These are phyloP conservation scores for Cryptophagus acutangulus DNA, from an alignment of 2,888 invertebrate genomes.

Conservation along the genomic window DNA sequence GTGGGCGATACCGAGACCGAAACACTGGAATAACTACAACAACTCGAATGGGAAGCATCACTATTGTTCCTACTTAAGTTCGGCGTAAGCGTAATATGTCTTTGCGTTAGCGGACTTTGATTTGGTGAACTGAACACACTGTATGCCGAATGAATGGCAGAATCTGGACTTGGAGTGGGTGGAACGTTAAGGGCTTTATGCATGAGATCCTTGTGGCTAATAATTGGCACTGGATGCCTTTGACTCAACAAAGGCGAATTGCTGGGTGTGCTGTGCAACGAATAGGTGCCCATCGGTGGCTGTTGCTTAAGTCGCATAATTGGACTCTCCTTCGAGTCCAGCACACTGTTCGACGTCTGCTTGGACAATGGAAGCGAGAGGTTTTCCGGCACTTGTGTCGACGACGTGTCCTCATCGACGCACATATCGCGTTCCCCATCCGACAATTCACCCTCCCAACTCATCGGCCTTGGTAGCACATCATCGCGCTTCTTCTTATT, in stretches of 20 bases:
- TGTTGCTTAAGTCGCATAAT: conserved; percentile 48
- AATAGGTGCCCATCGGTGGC: conserved; percentile 57
- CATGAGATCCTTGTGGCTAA: conserved; percentile 45
- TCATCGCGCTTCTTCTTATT: conserved; percentile 41
- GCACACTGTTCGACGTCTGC: not conserved
- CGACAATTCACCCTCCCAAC: conserved; percentile 90
- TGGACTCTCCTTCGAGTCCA: conserved; percentile 48
- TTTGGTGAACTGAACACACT: conserved; percentile 79
- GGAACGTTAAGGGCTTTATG: conserved; percentile 60
- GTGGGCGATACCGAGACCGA: conserved; percentile 52
- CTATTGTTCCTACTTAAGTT: conserved; percentile 85
- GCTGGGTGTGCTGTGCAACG: conserved; percentile 59
- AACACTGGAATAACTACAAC: conserved; percentile 76
- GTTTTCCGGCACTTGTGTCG: not conserved
- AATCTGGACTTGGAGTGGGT: conserved; percentile 81
- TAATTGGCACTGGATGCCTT: conserved; percentile 47
- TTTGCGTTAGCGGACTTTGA: conserved; percentile 78
- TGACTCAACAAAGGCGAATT: conserved; percentile 67
- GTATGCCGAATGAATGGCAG: conserved; percentile 85
- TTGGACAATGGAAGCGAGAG: not conserved
- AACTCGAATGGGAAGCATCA: conserved; percentile 85
- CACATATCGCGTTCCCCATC: conserved; percentile 64
- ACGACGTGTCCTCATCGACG: conserved; percentile 32
- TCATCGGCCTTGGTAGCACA: conserved; percentile 71
- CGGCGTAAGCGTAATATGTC: conserved; percentile 76